These are phyloP conservation scores for Parambassis ranga DNA, from an alignment of 2,797 vertebrate genomes.

Conservation along the genomic window DNA sequence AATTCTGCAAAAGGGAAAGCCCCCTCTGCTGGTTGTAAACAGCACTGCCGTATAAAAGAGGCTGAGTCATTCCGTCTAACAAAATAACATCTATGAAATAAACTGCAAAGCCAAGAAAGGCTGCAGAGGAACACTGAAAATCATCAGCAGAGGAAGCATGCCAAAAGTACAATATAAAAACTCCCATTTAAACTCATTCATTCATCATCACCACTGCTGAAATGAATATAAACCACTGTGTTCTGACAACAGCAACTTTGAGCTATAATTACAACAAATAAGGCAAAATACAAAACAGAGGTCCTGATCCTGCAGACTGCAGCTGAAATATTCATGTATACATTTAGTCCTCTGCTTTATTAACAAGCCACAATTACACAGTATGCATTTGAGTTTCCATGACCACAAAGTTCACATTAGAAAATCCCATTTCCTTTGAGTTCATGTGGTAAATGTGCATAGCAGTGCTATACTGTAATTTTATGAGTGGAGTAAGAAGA, in stretches of 20 bases:
- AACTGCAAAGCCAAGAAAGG: neutral
- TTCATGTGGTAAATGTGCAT: conserved; percentile 30
- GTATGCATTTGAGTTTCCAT: conserved; percentile 42
- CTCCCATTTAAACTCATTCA: conserved; percentile 7
- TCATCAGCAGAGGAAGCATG: neutral
- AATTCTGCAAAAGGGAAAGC: conserved; percentile 1
- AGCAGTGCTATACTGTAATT: conserved; percentile 34
- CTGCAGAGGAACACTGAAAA: neutral
- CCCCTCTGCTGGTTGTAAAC: conserved; percentile 61
- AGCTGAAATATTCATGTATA: conserved; percentile 10
- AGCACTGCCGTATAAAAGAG: conserved; percentile 48
- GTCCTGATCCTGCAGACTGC: neutral
- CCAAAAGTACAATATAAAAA: conserved; percentile 16
- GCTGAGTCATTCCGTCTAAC: conserved; percentile 72
- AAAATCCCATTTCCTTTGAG: conserved; percentile 34
- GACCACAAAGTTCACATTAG: conserved; percentile 32
- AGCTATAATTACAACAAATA: neutral
- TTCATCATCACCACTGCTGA: neutral
- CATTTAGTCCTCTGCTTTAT: conserved; percentile 8
- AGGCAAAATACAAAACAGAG: neutral
- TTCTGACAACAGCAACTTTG: neutral
- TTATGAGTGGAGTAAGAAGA: conserved; percentile 11
- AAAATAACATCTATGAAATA: conserved; percentile 10
- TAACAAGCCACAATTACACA: conserved; percentile 40
- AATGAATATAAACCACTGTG: conserved; percentile 17